Conservation (phyloP, 2,113 vertebrate species). For the Dermatemys mawii region DNA sequence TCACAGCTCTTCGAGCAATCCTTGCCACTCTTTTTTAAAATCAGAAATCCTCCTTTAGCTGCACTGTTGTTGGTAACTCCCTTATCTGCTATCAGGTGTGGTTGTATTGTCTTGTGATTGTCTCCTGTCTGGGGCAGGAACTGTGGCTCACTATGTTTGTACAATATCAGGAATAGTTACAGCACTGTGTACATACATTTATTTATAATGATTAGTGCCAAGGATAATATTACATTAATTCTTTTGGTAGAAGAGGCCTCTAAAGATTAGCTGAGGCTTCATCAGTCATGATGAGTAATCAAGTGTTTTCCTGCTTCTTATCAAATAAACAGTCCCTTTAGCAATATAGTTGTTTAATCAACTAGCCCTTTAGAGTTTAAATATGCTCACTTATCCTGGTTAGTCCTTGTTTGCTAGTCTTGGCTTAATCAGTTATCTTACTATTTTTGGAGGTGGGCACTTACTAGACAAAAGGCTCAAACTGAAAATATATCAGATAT, state of each 20-base stretch:
- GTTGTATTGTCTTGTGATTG: constrained; percentile 1
- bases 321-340: constrained; percentile 8
- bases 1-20: background rate
- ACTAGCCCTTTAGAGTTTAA: constrained; percentile 44
- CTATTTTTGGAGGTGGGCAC: background rate
- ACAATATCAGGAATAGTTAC: constrained; percentile 28
- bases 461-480: background rate
- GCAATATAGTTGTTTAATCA: constrained; percentile 39
- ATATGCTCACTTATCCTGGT: constrained; percentile 69
- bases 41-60: background rate
- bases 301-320: background rate
- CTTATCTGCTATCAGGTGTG: constrained; percentile 22
- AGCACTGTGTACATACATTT: background rate
- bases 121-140: constrained; percentile 48
- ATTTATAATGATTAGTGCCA: constrained; percentile 40
- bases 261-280: constrained; percentile 34
- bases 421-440: constrained; percentile 20
- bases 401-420: background rate
- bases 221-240: constrained; percentile 33
- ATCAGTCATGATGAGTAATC: constrained; percentile 9
- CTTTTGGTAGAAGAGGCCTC: constrained; percentile 14
- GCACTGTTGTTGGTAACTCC: constrained; percentile 8
- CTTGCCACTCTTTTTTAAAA: background rate
- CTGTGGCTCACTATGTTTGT: background rate
- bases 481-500: background rate